Evolutionary conservation across 2,888 invertebrate genomes (phyloP).

Genomic region (Pteria penguin): DNA sequence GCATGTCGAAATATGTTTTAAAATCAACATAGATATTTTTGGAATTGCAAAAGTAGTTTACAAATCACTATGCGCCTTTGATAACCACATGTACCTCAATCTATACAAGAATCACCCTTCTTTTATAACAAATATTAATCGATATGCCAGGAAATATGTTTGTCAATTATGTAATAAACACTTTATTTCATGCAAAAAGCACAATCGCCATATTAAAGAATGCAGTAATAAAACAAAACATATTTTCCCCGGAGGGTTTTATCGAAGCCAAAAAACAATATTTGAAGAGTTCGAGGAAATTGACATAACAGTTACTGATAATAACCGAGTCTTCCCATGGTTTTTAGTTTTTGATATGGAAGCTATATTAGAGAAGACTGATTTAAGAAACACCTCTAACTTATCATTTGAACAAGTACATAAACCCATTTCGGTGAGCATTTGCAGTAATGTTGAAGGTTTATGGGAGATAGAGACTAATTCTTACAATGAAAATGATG

Average conservation of each 20-base stretch:
- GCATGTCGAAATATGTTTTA: background rate
- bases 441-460: too few relatives aligned
- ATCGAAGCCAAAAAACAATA: constrained; percentile 21
- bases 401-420: constrained; percentile 36
- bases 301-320: constrained; percentile 17
- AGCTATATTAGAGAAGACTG: constrained; percentile 15
- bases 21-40: background rate
- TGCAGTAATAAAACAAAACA: too few relatives aligned
- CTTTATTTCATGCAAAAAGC: background rate
- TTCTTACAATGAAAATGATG: too few relatives aligned
- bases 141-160: constrained; percentile 19
- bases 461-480: too few relatives aligned
- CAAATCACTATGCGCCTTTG: background rate
- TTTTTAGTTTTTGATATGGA: constrained; percentile 40
- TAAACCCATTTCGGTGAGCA: constrained; percentile 34
- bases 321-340: constrained; percentile 40
- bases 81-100: background rate
- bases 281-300: constrained; percentile 36
- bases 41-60: background rate
- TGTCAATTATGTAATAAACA: constrained; percentile 25
- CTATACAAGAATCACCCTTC: constrained; percentile 29
- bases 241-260: constrained; percentile 41
- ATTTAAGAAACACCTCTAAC: constrained; percentile 19
- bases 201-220: too few relatives aligned
- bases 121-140: constrained; percentile 22